Evolutionary conservation across 1,140 invertebrate genomes (phyloP), one percentile per base, ranked within the genome.

Genomic region (Pseudomyrmex concolor): DNA sequence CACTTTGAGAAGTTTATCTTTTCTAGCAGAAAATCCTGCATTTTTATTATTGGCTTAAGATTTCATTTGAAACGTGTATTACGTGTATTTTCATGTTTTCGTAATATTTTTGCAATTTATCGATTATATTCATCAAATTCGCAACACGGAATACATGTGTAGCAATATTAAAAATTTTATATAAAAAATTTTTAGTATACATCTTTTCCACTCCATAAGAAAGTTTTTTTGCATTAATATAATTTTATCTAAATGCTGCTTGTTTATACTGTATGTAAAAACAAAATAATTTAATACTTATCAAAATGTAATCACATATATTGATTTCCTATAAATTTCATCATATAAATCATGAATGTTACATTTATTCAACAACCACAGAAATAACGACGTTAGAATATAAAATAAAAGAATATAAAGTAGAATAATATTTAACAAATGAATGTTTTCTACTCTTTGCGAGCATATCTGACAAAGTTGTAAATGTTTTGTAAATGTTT

Each of bases 1-100:
- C 8, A 71, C 51, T 87, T 84, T 70, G 5, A 34, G 12, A 19
- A 71, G 12, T 15, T 80, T 71, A 60, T 70, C 2, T 0, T 71
- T 15, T 80, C 7, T 34, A 5, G 45, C 12, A 59, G 3, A 10
- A 57, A 12, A 50, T 0, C 15, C 10, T 13, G 19, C 9, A 1
- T 48, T 80, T 48, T 51, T 19, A 22, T 15, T 48, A 60, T 13
- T n/a, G 2, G 1, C 3, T 70, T 57, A 57, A 45, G 7, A 48
- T 78, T 78, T 1, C 7, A 25, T 1, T 19, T 0, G 45, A 66
- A 15, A 43, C 7, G 34, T 34, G 34, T 34, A 7, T 45, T 7
- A 19, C 3, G 2, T 8, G 10, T 19, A 48, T 25, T 17, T 34
- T 34, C 34, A 34, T 64, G 7, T 45, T 67, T 66, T 67, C 7